Base-by-base conservation (phyloP, 2,888 invertebrate species). In the Byasa hedistus region DNA sequence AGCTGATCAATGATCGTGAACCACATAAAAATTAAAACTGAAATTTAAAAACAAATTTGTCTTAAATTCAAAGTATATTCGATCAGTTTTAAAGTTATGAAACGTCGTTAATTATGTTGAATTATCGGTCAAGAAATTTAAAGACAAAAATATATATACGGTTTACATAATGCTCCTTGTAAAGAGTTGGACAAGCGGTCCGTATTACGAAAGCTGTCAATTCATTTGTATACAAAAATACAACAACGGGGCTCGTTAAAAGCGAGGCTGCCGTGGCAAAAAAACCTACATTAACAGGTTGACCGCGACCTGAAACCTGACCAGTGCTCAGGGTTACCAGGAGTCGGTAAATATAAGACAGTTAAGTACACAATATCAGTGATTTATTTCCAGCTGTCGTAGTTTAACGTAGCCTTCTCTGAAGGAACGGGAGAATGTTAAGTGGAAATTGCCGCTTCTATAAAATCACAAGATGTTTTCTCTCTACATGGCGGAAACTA, bases 241-340 rank as follows among this genome's bases (percentile, higher is more conserved):
- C 78, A 75, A 81, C 71, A 80, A 76, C 77, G 69, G 71, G 54
- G 68, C 79, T 85, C 81, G 81, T 83, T 82, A 80, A 72, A 74
- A 61, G 70, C 80, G 80, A 85, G 85, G 84, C 70, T 80, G 74
- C 68, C 69, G 75, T 73, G 75, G 66, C 72, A 65, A 75, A 75
- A 77, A 80, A 84, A 82, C 79, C 79, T 73, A 80, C 79, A 82
- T 78, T 79, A 73, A 80, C 76, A 73, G 57, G 77, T 80, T 80
- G 85, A 80, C 84, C 85, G 78, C 84, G 85, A 85, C 82, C 84
- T 76, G 76, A 80, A 81, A 81, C 72, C 58, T 62, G 66, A 58
- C 61, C 66, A 44, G 44, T 24, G 23, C 48, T 57, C 65, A 66
- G 65, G 65, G 65, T 66, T 66, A 57, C 44, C 23, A 64, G 51